Conservation (phyloP, 2,113 vertebrate genomes). For the Tretioscincus oriximinensis region DNA sequence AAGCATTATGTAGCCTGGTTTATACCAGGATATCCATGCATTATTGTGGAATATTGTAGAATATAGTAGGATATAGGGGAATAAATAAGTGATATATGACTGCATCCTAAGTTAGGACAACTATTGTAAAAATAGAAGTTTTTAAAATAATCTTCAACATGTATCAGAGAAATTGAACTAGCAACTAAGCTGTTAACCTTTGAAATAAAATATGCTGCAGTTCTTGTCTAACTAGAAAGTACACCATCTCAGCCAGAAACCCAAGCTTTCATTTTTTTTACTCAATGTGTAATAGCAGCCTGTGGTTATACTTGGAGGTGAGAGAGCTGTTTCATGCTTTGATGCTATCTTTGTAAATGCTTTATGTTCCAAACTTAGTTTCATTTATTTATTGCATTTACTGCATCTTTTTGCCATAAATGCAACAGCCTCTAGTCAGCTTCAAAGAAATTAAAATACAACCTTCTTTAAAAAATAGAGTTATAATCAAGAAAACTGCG, state of each 20-base stretch:
- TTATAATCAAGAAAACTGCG: no score
- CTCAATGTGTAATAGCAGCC: background rate
- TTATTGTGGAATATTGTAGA: no score
- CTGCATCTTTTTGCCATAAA: no score
- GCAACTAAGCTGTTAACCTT: background rate
- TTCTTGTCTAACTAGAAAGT: background rate
- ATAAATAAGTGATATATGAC: no score
- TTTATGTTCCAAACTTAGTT: background rate
- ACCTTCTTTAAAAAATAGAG: no score
- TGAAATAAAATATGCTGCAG: background rate
- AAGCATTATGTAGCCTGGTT: no score
- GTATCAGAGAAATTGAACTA: background rate
- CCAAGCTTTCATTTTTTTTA: background rate
- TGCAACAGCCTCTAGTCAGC: no score
- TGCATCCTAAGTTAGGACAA: background rate
- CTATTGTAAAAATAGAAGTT: no score
- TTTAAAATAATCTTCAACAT: background rate
- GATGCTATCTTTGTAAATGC: background rate
- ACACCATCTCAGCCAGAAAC: background rate
- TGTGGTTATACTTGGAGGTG: background rate
- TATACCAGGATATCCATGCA: no score
- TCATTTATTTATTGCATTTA: no score
- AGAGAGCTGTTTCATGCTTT: background rate
- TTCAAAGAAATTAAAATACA: no score
- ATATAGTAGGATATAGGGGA: no score